phyloP scores from a whole-genome alignment of 2,888 invertebrate genomes.

The Drosophila eohydei region DNA sequence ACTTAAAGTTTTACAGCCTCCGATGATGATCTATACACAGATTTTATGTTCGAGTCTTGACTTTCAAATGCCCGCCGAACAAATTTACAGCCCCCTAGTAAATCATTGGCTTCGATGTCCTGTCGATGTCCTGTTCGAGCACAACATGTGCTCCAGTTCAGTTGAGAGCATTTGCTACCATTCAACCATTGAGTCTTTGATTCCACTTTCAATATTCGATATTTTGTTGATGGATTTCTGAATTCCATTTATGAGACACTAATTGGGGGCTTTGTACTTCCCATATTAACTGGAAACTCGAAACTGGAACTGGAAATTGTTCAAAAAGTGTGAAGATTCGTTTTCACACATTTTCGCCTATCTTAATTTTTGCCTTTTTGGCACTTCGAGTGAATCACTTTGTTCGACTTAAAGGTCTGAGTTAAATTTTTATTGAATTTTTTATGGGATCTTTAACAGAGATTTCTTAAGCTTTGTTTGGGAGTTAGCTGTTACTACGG shows the following conservation, averaged over 20 bases:
- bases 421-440: constrained; percentile 6
- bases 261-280: constrained; percentile 72
- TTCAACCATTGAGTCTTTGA: constrained; percentile 42
- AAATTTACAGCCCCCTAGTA: constrained; percentile 67
- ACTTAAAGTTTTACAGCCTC: constrained; percentile 60
- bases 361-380: constrained; percentile 10
- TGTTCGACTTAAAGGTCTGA: constrained; percentile 10
- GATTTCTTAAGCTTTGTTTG: constrained; percentile 20
- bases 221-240: constrained; percentile 31
- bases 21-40: constrained; percentile 56
- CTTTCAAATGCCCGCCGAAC: constrained; percentile 42
- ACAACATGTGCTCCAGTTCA: constrained; percentile 58
- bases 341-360: constrained; percentile 58
- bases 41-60: constrained; percentile 43
- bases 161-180: constrained; percentile 19
- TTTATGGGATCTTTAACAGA: constrained; percentile 4
- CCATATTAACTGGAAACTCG: constrained; percentile 56
- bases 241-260: constrained; percentile 48
- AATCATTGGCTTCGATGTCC: constrained; percentile 47
- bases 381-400: constrained; percentile 43
- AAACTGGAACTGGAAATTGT: constrained; percentile 19
- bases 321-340: constrained; percentile 23
- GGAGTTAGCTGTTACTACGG: neutral
- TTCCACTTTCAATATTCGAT: constrained; percentile 9
- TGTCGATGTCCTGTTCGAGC: constrained; percentile 6